phyloP scores from a whole-genome alignment of 92 coral and sea anemone species.

The Isaurus tuberculatus region DNA sequence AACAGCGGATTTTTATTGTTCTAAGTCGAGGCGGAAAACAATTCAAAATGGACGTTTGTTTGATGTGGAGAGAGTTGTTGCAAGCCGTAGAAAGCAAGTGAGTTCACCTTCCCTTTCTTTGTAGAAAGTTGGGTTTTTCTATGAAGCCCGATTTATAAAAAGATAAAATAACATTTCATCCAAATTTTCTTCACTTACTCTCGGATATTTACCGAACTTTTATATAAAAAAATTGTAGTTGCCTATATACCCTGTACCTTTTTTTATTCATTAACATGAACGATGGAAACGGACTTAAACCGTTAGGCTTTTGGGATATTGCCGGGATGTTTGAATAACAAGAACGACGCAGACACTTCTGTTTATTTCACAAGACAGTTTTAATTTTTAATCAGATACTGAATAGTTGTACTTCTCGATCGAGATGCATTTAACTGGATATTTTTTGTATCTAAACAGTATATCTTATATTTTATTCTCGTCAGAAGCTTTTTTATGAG shows the following conservation, averaged over 20 bases:
- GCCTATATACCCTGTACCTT: neutral
- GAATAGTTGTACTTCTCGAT: conserved; percentile 12
- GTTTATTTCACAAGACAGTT: neutral
- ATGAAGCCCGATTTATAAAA: conserved; percentile 10
- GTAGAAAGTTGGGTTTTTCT: conserved; percentile 3
- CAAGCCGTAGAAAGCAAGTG: conserved; percentile 38
- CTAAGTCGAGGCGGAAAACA: conserved; percentile 2
- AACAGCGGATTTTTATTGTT: conserved; percentile 21
- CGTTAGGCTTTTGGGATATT: conserved; percentile 2
- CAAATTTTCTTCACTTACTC: conserved; percentile 3
- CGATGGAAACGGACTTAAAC: conserved; percentile 16
- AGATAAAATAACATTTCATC: neutral
- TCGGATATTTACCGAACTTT: conserved; percentile 10
- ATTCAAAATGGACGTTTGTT: conserved; percentile 30
- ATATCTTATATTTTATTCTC: neutral
- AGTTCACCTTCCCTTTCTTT: conserved; percentile 23
- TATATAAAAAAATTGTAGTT: conserved; percentile 3
- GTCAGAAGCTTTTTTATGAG: neutral
- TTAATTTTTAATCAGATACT: neutral
- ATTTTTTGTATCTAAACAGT: conserved; percentile 12
- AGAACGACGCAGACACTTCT: conserved; percentile 12
- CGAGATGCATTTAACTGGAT: conserved; percentile 2
- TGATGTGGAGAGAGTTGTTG: conserved; percentile 36
- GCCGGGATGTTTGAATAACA: conserved; percentile 14
- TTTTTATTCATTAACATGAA: neutral